Base-by-base conservation (phyloP, 2,797 vertebrate species). In the Dendrocincla fuliginosa region DNA sequence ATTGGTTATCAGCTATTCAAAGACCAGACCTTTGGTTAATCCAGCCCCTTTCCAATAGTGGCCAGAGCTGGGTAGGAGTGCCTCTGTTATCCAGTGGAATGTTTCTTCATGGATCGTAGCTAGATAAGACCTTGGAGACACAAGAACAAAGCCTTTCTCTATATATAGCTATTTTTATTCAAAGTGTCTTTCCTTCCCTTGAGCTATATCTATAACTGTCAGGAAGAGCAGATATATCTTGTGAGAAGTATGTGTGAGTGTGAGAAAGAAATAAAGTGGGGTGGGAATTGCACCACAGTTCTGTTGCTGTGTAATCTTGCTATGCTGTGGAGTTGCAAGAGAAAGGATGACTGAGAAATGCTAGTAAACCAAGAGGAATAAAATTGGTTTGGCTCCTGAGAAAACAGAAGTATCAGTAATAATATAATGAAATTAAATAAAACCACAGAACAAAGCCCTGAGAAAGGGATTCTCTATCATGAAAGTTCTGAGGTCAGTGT, bases 181-280 rank as follows among this genome's bases (percentile, higher is more conserved):
- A 35, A 69, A 84, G 85, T 91, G 41, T 94, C 80, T 95, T 94
- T 93, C 50, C 44, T 81, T 94, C 67, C 83, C 78, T 86, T 95
- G 74, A 96, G 94, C 93, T 93, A 60, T 52, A 95, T 90, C 82
- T 94, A 47, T 95, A 93, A 82, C 80, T 96, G 93, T 94, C 80
- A 87, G 71, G 90, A 92, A 87, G 59, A 92, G 84, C 84, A 94
- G 90, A 93, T 95, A 87, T 37, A 90, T 91, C 67, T 79, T 90
- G 85, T 91, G 83, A 88, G 53, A 88, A 95, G 33, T 82, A 76
- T 75, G 84, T 87, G 89, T 85, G 92, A 89, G 61, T 61, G 80
- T 55, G 77, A 46, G 74, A 67, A 35, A 77, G 53, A 91, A 85
- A 85, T 59, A 73, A 93, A 95, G 59, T 90, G 64, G 90, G 90